Base-by-base conservation (phyloP, 2,113 vertebrate genomes). In the Phodopus roborovskii region DNA sequence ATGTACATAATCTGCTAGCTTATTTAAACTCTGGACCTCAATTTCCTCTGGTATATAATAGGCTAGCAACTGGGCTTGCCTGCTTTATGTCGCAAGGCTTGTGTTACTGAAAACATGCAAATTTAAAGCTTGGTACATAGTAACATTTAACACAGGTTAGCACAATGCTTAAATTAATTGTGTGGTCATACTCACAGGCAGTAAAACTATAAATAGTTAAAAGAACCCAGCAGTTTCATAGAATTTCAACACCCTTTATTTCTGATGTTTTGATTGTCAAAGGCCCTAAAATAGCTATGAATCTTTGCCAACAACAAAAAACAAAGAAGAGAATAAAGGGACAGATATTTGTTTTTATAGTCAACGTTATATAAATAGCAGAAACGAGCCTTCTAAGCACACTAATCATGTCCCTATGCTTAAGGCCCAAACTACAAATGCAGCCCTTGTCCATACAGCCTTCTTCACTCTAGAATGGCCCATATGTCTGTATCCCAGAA, bases 311-410 rank as follows among this genome's bases (percentile, higher is more conserved):
- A 5, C 28, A 84, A 90, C 36, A 70, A 45, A 91, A 93, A 89
- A 28, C 39, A 95, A 95, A 90, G 45, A 45, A 75, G 75, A 92
- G 75, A 90, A 70, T 93, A 84, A 94, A 94, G 58, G 48, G 10
- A 71, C 79, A 95, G 17, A 84, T 66, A 84, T 75, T 94, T 97
- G 70, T 73, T 95, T 95, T 92, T 86, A 91, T 64, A 88, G 77
- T 87, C 50, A 88, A 84, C 90, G 70, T 90, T 88, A 92, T 73
- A 94, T 90, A 94, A 94, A 84, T 94, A 92, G 87, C 84, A 94
- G 56, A 95, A 78, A 81, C 60, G 12, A 9, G 15, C 53, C 87
- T 94, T 95, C 73, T 36, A 78, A 82, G 62, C 66, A 74, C 22
- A 94, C 56, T 93, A 78, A 83, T 87, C 81, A 71, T 62, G 50